Base-by-base conservation (phyloP, 2,113 vertebrate species). In the Thalassarche chlororhynchos region DNA sequence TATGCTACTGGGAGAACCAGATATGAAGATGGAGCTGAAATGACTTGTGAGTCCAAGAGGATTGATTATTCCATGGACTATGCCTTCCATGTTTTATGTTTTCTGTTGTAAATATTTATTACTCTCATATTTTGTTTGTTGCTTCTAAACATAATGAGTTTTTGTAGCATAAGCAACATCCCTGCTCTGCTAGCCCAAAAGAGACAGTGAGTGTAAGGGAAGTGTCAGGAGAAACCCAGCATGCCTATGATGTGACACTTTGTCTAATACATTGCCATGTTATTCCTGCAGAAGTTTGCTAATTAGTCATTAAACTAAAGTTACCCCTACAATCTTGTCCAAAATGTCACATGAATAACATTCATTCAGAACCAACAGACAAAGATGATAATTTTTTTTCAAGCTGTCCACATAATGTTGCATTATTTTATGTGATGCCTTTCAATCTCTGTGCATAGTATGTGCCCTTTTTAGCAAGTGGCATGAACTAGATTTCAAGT, bases 241-340 rank as follows among this genome's bases (percentile, higher is more conserved):
- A 18, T 38, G 92, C 78, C 78, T 38, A 1, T 49, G 62, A 88
- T 74, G 87, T 94, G 97, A 97, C 93, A 80, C 79, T 76, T 82
- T 65, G 82, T 82, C 82, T 96, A 49, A 89, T 94, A 46, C 31
- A 4, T 57, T 58, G 87, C 82, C 40, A 7, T 66, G 54, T 77
- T 87, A 88, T 90, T 93, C 46, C 87, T 90, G 62, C 54, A 66
- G 28, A 94, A 96, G 82, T 93, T 94, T 83, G 36, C 85, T 97
- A 97, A 97, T 97, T 96, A 97, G 66, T 88, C 87, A 75, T 94
- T 95, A 95, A 93, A 88, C 36, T 85, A 25, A 82, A 94, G 75
- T 61, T 95, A 83, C 61, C 84, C 71, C 44, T 65, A 14, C 3
- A 4, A 3, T 76, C 74, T 83, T 94, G 87, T 97, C 96, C 84